A percentile compares a stretch with the other conserved stretches of the same genome.
phyloP scores from a whole-genome alignment of 2,888 invertebrate species.

The Scrobipalpa atriplicella region DNA sequence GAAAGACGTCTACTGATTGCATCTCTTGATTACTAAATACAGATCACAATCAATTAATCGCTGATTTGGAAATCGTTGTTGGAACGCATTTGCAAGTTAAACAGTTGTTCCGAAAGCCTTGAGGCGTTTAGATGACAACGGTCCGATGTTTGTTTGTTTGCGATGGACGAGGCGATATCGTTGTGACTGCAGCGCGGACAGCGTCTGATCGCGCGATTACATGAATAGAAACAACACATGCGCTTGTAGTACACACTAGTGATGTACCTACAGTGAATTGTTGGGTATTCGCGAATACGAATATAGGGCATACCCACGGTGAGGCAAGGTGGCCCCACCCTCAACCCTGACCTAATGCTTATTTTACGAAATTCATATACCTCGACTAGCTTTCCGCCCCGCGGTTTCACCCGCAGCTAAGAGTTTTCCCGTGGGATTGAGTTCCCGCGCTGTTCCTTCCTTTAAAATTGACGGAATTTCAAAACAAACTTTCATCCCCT shows the following conservation, averaged over 20 bases:
- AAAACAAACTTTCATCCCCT: no score
- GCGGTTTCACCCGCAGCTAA: no score
- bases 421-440: no score
- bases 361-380: no score
- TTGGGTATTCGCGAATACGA: no score
- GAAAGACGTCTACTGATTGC: neutral
- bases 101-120: constrained; percentile 14
- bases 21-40: constrained; percentile 18
- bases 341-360: no score
- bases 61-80: constrained; percentile 21
- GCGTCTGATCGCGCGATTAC: neutral
- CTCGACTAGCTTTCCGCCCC: no score
- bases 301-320: no score
- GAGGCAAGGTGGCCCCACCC: no score
- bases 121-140: neutral
- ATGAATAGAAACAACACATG: constrained; percentile 1
- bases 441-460: no score
- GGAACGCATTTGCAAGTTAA: constrained; percentile 26
- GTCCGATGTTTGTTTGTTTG: constrained; percentile 13
- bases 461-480: no score
- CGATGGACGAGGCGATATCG: constrained; percentile 13
- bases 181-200: constrained; percentile 3
- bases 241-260: neutral
- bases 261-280: neutral
- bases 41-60: constrained; percentile 12